Percentiles rank a stretch among this genome's conserved stretches.
phyloP scores from a whole-genome alignment of 2,888 invertebrate species.

The Rhaphigaster nebulosa region DNA sequence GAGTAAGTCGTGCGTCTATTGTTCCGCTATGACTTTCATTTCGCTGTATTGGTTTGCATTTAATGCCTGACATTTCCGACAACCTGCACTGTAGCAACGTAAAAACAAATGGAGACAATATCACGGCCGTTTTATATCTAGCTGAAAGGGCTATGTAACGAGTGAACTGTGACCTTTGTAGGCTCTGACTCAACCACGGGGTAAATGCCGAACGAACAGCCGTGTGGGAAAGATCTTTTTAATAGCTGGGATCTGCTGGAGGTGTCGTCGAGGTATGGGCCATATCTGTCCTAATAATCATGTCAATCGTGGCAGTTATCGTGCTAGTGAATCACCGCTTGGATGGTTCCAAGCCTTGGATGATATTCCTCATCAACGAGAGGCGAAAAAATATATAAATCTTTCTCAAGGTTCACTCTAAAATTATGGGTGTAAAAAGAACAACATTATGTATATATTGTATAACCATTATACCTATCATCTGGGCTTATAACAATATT shows the following conservation, averaged over 20 bases:
- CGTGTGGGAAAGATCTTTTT: background rate
- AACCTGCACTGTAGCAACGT: background rate
- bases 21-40: background rate
- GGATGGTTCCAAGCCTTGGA: background rate
- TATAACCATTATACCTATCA: too few species aligned
- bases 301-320: background rate
- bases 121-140: background rate
- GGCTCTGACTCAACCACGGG: background rate
- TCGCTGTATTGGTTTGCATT: background rate
- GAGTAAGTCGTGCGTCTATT: background rate
- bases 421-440: too few species aligned
- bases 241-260: background rate
- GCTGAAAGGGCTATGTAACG: background rate
- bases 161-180: background rate
- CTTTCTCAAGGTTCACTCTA: too few species aligned
- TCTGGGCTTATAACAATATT: too few species aligned
- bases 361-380: too few species aligned
- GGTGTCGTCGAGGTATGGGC: background rate
- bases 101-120: slow-evolving; percentile 3
- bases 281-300: background rate
- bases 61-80: slow-evolving; percentile 9
- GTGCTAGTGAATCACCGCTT: background rate
- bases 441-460: too few species aligned
- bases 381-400: too few species aligned
- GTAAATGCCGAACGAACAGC: slow-evolving; percentile 10